Percentiles rank a stretch among this genome's conserved stretches.
Conservation (phyloP, 2,888 invertebrate genomes). For the Empis stercorea region DNA sequence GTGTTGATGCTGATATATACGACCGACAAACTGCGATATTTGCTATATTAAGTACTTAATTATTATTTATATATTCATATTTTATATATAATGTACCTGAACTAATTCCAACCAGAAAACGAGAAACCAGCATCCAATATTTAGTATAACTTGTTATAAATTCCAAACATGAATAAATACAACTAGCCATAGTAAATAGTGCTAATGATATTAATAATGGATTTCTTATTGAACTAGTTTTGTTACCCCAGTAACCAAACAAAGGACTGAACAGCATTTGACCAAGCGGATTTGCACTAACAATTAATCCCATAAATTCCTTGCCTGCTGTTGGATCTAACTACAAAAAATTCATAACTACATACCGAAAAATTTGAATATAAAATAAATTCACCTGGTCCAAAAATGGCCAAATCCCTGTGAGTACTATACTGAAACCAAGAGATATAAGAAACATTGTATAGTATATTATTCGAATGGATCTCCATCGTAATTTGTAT, state of each 20-base stretch:
- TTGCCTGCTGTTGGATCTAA: constrained; percentile 66
- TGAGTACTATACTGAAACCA: constrained; percentile 75
- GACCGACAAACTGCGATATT: constrained; percentile 75
- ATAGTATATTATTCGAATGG: constrained; percentile 70
- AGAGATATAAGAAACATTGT: constrained; percentile 83
- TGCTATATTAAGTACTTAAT: constrained; percentile 39
- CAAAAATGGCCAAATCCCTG: constrained; percentile 80
- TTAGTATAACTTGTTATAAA: constrained; percentile 49
- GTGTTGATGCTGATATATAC: constrained; percentile 75
- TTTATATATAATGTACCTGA: too few relatives aligned
- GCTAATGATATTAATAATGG: constrained; percentile 57
- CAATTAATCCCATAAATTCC: constrained; percentile 70
- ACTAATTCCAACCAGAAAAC: constrained; percentile 72
- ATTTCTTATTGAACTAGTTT: constrained; percentile 52
- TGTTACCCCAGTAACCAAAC: constrained; percentile 75
- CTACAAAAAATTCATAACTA: too few relatives aligned
- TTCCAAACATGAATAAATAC: constrained; percentile 62
- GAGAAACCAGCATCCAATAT: constrained; percentile 60
- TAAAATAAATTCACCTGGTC: constrained; percentile 58
- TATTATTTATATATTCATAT: neutral
- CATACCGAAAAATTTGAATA: too few relatives aligned
- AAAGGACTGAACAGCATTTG: constrained; percentile 78
- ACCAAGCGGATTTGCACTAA: constrained; percentile 76
- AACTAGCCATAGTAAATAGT: constrained; percentile 60
- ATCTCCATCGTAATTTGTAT: constrained; percentile 59